These are phyloP conservation scores for Camponotus pennsylvanicus DNA, from an alignment of 1,140 invertebrate genomes.

Conservation along the genomic window DNA sequence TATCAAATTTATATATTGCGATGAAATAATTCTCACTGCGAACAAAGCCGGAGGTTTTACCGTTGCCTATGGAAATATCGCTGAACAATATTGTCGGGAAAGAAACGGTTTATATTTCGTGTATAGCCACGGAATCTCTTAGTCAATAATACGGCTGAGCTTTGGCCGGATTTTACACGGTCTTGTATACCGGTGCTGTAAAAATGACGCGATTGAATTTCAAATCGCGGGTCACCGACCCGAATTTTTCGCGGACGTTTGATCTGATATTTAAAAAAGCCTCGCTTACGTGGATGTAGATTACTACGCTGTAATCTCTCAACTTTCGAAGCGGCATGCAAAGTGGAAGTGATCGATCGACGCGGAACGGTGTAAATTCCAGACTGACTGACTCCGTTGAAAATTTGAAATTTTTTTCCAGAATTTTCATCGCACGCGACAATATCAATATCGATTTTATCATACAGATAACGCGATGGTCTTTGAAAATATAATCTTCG, in stretches of 20 bases:
- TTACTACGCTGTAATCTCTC: slow-evolving; percentile 69
- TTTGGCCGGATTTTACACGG: slow-evolving; percentile 37
- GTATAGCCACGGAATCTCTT: not conserved
- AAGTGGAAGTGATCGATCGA: slow-evolving; percentile 51
- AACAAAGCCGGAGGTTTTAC: not conserved
- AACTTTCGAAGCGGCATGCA: slow-evolving; percentile 13
- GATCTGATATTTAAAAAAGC: slow-evolving; percentile 75
- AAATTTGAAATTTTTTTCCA: slow-evolving; percentile 57
- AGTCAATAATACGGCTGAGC: slow-evolving; percentile 15
- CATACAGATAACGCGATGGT: slow-evolving; percentile 19
- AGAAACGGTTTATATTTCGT: slow-evolving; percentile 27
- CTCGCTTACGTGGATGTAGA: slow-evolving; percentile 68
- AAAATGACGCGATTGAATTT: slow-evolving; percentile 75
- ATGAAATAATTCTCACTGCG: not conserved
- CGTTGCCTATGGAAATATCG: not conserved
- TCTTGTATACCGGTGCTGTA: slow-evolving; percentile 46
- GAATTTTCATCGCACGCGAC: slow-evolving; percentile 54
- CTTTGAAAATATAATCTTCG: not conserved
- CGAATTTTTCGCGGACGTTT: slow-evolving; percentile 65
- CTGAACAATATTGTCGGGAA: not conserved
- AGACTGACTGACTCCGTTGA: slow-evolving; percentile 44
- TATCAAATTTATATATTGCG: not conserved
- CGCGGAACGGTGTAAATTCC: slow-evolving; percentile 49
- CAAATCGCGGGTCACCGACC: slow-evolving; percentile 63
- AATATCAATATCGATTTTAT: slow-evolving; percentile 59